Percentiles rank a stretch among this genome's conserved stretches.
Evolutionary conservation across 2,797 vertebrate genomes (phyloP).

Genomic region (Buphagus erythrorhynchus): DNA sequence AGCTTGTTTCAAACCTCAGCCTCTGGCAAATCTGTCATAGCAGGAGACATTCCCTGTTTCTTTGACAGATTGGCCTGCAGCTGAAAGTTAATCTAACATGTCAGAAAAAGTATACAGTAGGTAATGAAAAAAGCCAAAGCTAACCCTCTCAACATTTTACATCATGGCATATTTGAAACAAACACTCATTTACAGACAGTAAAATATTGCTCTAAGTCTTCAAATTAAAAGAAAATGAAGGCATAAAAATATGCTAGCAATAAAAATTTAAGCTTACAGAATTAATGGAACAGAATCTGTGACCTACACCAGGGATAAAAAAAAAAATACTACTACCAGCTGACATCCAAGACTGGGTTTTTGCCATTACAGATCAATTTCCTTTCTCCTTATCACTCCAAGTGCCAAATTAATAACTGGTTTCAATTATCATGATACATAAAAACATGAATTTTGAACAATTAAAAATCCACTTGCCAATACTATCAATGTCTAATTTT

Average conservation of each 20-base stretch:
- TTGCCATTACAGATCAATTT: neutral
- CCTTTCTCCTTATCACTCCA: neutral
- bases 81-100: conserved; percentile 82
- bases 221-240: conserved; percentile 39
- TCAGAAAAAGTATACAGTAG: conserved; percentile 72
- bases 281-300: neutral
- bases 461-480: neutral
- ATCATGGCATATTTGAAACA: conserved; percentile 22
- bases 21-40: conserved; percentile 79
- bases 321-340: neutral
- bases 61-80: conserved; percentile 80
- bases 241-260: conserved; percentile 15
- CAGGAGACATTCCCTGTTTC: conserved; percentile 80
- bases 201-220: neutral
- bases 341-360: neutral
- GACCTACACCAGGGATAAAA: neutral
- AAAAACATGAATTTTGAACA: neutral
- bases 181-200: neutral
- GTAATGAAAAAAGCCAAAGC: conserved; percentile 34
- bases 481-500: neutral
- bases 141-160: conserved; percentile 48
- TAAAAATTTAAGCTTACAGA: conserved; percentile 15
- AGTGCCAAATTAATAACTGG: neutral
- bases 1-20: conserved; percentile 78
- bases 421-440: neutral